Conservation (phyloP, 2,888 invertebrate genomes). For the Tachina grossa region DNA sequence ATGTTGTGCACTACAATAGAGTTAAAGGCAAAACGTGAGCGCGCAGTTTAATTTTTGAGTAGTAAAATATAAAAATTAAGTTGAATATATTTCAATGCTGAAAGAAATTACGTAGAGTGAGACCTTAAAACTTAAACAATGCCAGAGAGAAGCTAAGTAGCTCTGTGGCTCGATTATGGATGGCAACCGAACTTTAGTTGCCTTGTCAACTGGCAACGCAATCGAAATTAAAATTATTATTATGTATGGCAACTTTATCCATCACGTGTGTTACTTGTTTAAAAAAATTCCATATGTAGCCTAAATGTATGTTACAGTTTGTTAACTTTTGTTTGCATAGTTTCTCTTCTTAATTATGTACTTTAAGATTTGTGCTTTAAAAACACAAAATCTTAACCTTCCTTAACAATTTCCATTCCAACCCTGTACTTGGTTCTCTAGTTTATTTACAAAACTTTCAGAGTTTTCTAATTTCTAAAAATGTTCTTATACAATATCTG, state of each 20-base stretch:
- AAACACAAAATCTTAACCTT: slow-evolving; percentile 66
- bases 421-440: slow-evolving; percentile 40
- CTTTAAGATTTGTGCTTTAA: slow-evolving; percentile 47
- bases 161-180: too few species aligned
- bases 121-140: too few species aligned
- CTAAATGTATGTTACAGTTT: slow-evolving; percentile 66
- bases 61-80: neutral
- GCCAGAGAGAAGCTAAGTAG: too few species aligned
- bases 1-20: neutral
- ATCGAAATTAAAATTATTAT: neutral
- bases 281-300: slow-evolving; percentile 10
- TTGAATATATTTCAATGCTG: neutral
- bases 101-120: neutral
- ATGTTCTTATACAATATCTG: slow-evolving; percentile 28
- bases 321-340: slow-evolving; percentile 49
- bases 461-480: slow-evolving; percentile 66
- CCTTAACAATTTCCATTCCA: slow-evolving; percentile 57
- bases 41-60: slow-evolving; percentile 13
- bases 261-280: neutral
- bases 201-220: too few species aligned
- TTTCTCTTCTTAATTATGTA: slow-evolving; percentile 24
- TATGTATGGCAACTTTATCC: neutral
- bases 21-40: slow-evolving; percentile 15
- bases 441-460: slow-evolving; percentile 46
- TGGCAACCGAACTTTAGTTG: too few species aligned